phyloP scores from a whole-genome alignment of 2,113 vertebrate genomes.

The Tragelaphus scriptus region DNA sequence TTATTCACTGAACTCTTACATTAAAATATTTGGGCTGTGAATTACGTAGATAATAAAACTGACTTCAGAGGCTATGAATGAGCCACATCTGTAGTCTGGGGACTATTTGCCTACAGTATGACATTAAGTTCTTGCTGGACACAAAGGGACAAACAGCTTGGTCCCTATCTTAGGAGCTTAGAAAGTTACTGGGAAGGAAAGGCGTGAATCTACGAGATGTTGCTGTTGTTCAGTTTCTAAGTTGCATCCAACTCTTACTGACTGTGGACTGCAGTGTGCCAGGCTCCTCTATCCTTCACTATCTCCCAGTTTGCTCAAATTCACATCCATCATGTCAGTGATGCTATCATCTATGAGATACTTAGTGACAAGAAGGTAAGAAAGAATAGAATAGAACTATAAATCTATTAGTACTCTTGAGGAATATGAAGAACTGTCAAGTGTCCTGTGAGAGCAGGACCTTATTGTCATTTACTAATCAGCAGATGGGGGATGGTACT shows the following conservation, averaged over 20 bases:
- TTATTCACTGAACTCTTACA: background rate
- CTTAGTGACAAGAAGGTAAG: background rate
- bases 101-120: background rate
- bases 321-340: too few species aligned
- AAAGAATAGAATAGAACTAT: background rate
- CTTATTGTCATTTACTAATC: background rate
- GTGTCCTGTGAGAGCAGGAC: background rate
- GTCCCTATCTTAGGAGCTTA: background rate
- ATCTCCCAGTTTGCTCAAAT: too few species aligned
- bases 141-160: background rate
- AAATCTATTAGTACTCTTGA: background rate
- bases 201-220: background rate
- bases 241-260: too few species aligned
- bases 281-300: too few species aligned
- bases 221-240: background rate
- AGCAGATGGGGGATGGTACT: background rate
- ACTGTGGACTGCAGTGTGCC: too few species aligned
- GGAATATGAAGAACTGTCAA: background rate
- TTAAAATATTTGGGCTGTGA: background rate
- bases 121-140: background rate
- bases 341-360: too few species aligned
- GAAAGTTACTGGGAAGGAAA: background rate
- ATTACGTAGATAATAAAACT: background rate
- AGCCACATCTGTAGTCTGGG: background rate
- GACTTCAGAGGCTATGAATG: background rate